Conservation (phyloP, 2,797 vertebrate species). For the Fringilla coelebs region DNA sequence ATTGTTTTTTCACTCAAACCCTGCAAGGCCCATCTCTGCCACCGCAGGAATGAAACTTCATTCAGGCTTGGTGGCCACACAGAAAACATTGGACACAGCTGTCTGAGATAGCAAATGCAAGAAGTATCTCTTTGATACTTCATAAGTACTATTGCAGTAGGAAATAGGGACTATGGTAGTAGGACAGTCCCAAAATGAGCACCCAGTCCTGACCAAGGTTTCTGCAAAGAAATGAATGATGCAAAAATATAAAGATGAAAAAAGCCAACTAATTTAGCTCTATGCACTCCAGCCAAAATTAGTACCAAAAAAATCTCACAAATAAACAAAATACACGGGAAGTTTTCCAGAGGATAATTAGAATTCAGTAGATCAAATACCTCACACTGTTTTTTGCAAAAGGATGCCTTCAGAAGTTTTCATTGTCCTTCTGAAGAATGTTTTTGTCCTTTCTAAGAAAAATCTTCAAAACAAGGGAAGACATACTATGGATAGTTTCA, state of each 20-base stretch:
- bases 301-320: background rate
- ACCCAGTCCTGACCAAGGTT: background rate
- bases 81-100: background rate
- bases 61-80: background rate
- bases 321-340: background rate
- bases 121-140: background rate
- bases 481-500: background rate
- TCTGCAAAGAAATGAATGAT: background rate
- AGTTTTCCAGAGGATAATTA: background rate
- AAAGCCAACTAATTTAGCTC: background rate
- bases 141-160: background rate
- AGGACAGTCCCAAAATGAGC: background rate
- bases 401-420: background rate
- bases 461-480: background rate
- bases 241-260: background rate
- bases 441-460: background rate
- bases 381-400: background rate
- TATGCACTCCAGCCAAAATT: background rate
- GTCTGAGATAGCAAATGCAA: background rate
- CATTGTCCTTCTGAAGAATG: background rate
- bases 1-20: background rate
- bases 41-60: background rate
- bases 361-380: background rate
- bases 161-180: background rate
- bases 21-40: background rate